Conservation (phyloP, 2,888 invertebrate genomes). For the Polydrusus cervinus region DNA sequence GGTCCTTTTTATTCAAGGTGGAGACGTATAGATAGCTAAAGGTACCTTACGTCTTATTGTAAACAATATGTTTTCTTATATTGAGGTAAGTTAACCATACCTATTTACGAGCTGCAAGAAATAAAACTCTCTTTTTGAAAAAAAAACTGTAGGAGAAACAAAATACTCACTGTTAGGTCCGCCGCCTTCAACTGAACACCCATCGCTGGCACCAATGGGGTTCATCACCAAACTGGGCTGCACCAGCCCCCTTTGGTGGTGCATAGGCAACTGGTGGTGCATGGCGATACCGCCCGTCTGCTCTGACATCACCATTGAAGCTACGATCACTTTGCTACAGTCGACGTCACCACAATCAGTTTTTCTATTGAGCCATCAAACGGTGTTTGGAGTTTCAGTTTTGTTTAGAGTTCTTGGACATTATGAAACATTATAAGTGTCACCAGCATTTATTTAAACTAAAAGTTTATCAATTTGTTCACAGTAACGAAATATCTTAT, state of each 20-base stretch:
- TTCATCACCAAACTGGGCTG: conserved; percentile 78
- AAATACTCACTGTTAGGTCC: conserved; percentile 51
- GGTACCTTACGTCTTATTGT: too few relatives aligned
- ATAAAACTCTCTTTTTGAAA: too few relatives aligned
- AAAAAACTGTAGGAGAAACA: neutral
- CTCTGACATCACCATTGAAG: conserved; percentile 79
- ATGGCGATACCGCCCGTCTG: conserved; percentile 77
- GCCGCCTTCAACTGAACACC: conserved; percentile 66
- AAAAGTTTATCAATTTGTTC: neutral
- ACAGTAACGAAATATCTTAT: neutral
- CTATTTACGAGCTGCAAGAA: too few relatives aligned
- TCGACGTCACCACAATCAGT: conserved; percentile 55
- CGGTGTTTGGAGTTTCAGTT: neutral
- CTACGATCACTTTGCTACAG: conserved; percentile 64
- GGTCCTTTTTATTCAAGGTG: too few relatives aligned
- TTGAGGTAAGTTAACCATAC: too few relatives aligned
- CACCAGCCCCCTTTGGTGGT: conserved; percentile 71
- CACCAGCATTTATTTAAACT: neutral
- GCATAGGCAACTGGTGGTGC: conserved; percentile 77
- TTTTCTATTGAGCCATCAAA: conserved; percentile 12
- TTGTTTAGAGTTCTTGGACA: neutral
- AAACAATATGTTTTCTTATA: too few relatives aligned
- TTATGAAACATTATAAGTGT: neutral
- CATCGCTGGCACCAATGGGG: conserved; percentile 66
- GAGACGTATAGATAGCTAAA: too few relatives aligned